phyloP scores from a whole-genome alignment of 2,113 vertebrate species.

The Otis tarda region DNA sequence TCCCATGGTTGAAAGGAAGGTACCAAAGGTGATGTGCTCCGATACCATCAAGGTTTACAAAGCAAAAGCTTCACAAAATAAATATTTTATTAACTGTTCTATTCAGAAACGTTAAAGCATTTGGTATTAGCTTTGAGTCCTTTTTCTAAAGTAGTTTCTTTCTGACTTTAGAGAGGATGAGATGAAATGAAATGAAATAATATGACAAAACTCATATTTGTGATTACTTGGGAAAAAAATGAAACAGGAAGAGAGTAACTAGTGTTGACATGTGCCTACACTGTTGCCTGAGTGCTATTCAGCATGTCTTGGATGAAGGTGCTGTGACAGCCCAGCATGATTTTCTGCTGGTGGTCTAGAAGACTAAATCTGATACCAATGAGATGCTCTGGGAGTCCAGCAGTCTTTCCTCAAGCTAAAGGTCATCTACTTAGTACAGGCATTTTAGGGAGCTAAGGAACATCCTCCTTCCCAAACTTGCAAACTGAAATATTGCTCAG shows the following conservation, averaged over 20 bases:
- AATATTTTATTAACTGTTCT: background rate
- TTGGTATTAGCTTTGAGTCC: background rate
- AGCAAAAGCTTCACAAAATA: background rate
- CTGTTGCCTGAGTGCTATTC: background rate
- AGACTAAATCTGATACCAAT: background rate
- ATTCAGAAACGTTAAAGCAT: background rate
- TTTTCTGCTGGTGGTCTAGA: background rate
- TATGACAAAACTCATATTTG: background rate
- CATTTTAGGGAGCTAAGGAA: background rate
- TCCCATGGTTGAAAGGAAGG: background rate
- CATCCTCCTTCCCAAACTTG: background rate
- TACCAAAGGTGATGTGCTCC: background rate
- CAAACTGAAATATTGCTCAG: background rate
- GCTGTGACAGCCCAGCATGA: background rate
- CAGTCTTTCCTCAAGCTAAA: background rate
- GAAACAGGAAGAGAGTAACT: background rate
- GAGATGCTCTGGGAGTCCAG: background rate
- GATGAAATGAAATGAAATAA: background rate
- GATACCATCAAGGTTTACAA: background rate
- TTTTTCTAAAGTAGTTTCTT: background rate
- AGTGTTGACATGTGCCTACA: fast-evolving
- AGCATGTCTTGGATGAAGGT: background rate
- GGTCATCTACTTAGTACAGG: background rate
- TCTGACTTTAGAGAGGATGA: background rate
- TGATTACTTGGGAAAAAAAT: background rate